phyloP scores from a whole-genome alignment of 2,888 invertebrate genomes.

The Tetropium fuscum region DNA sequence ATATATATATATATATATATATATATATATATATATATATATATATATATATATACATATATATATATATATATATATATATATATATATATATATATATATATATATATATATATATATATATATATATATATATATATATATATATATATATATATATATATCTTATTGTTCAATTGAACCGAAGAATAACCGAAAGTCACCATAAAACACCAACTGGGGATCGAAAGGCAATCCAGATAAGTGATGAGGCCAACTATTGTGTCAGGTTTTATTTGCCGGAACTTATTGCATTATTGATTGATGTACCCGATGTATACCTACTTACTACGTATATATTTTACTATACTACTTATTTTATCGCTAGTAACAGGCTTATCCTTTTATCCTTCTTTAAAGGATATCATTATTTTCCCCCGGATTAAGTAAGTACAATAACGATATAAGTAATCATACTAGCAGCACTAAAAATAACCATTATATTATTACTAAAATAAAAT shows the following conservation, averaged over 20 bases:
- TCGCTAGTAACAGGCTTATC: slow-evolving; percentile 23
- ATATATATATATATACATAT: no score
- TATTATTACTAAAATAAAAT: no score
- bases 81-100: no score
- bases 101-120: no score
- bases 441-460: neutral
- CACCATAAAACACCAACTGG: slow-evolving; percentile 28
- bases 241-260: slow-evolving; percentile 40
- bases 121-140: no score
- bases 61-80: no score
- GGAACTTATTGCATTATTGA: slow-evolving; percentile 34
- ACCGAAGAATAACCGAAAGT: slow-evolving; percentile 9
- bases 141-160: no score
- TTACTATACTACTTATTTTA: no score
- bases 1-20: no score
- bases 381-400: slow-evolving; percentile 16
- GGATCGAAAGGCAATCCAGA: slow-evolving; percentile 37
- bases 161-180: slow-evolving; percentile 23
- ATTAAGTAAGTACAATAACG: neutral
- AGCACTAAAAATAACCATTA: no score
- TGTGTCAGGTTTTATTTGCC: slow-evolving; percentile 35
- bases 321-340: slow-evolving; percentile 20
- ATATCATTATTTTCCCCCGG: slow-evolving; percentile 21
- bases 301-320: slow-evolving; percentile 26
- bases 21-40: no score